Evolutionary conservation across 2,113 vertebrate species (phyloP), one percentile per base, ranked within the genome.

Genomic region (Ciconia stormi): DNA sequence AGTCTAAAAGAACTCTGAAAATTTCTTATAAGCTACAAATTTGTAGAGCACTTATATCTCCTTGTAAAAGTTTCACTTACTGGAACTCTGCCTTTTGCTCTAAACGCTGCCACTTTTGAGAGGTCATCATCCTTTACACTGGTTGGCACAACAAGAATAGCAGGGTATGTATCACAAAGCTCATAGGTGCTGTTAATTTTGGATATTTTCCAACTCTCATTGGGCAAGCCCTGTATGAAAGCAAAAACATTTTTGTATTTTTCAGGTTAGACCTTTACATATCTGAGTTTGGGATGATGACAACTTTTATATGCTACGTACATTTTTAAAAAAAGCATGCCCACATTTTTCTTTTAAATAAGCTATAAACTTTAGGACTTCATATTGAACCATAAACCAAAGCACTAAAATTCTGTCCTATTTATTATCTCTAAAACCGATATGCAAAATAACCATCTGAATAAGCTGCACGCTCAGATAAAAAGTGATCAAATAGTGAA

Each of bases 161-260:
- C 98, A 66, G 99, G 99, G 27, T 99, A 99, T 1, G 99, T 99
- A 91, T 99, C 99, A 86, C 99, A 99, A 85, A 99, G 98, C 82
- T 99, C 99, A 62, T 99, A 99, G 85, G 73, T 98, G 97, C 96
- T 99, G 98, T 99, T 99, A 59, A 99, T 97, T 98, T 98, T 99
- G 87, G 99, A 99, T 97, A 99, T 99, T 96, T 98, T 98, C 99
- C 99, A 99, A 95, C 99, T 99, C 96, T 99, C 99, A 80, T 99
- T 99, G 16, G 99, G 99, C 65, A 99, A 98, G 65, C 99, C 99
- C 99, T 99, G 93, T 23, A 88, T 1, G 55, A 58, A 96, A 90
- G 34, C 32, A 96, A 91, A 92, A 92, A 77, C 20, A 44, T 22
- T 70, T 85, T 67, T 44, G 9, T 30, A 34, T 71, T 88, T 94